Evolutionary conservation across 2,113 vertebrate species (phyloP).

Genomic region (Xiphophorus couchianus): DNA sequence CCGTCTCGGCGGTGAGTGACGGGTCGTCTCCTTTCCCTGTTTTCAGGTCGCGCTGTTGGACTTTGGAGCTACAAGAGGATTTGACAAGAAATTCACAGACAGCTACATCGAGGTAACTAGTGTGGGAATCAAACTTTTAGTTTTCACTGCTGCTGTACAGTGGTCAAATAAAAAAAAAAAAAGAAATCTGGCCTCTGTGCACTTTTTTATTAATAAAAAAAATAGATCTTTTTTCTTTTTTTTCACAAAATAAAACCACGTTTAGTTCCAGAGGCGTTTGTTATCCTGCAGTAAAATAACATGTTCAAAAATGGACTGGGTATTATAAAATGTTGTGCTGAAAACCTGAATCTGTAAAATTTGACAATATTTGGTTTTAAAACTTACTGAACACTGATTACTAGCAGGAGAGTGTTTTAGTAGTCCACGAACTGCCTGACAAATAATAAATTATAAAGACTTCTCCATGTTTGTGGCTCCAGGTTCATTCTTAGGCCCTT

Average conservation of each 20-base stretch:
- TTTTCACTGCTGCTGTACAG: background rate
- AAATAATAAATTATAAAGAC: background rate
- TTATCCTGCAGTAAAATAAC: background rate
- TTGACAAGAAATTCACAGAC: slow-evolving; percentile 89
- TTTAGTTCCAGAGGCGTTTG: background rate
- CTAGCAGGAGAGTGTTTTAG: no score
- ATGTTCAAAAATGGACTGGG: no score
- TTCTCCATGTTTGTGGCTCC: background rate
- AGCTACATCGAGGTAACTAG: slow-evolving; percentile 90
- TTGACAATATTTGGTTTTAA: background rate
- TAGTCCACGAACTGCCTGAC: background rate
- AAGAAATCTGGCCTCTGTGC: no score
- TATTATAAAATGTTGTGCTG: no score
- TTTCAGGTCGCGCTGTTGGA: slow-evolving; percentile 91
- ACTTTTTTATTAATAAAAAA: background rate
- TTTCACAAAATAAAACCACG: background rate
- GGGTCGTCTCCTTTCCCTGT: background rate
- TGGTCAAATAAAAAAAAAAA: no score
- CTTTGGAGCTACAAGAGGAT: slow-evolving; percentile 91
- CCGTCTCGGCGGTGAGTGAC: background rate
- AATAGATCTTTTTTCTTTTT: no score
- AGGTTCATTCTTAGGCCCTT: no score
- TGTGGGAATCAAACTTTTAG: background rate
- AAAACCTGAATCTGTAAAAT: no score
- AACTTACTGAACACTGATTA: no score